Conservation (phyloP, 2,888 invertebrate species). For the Deilephila elpenor region DNA sequence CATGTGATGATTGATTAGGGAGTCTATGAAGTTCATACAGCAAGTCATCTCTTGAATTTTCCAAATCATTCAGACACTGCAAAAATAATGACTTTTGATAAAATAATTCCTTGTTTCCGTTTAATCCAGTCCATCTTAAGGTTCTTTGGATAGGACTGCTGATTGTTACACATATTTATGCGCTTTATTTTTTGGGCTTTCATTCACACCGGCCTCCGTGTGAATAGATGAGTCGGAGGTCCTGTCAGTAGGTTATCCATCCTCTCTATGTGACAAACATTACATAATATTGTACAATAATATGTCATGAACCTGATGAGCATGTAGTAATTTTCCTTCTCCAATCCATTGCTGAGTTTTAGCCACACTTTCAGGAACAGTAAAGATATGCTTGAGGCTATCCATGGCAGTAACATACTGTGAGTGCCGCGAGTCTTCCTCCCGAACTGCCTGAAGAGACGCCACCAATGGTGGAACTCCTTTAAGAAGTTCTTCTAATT, state of each 20-base stretch:
- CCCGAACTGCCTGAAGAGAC: constrained; percentile 92
- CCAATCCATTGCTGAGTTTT: constrained; percentile 97
- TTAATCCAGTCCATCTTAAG: no score
- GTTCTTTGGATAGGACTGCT: no score
- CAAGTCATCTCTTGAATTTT: constrained; percentile 98
- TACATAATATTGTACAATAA: no score
- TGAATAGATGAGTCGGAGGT: no score
- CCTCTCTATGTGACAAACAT: no score
- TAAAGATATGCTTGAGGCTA: constrained; percentile 98
- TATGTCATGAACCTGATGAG: constrained; percentile 89
- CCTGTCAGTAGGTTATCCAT: no score
- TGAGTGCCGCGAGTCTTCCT: constrained; percentile 97
- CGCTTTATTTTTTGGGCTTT: no score
- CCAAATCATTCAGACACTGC: constrained; percentile 95
- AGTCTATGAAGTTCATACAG: constrained; percentile 97
- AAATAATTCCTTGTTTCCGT: no score
- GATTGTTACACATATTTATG: no score
- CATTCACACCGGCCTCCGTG: no score
- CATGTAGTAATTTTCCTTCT: constrained; percentile 96
- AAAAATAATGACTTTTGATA: constrained; percentile 41
- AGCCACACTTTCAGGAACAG: constrained; percentile 97
- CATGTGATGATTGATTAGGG: constrained; percentile 95
- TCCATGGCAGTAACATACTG: constrained; percentile 99
- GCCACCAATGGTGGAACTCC: constrained; percentile 92
- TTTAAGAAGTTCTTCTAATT: constrained; percentile 90